Evolutionary conservation across 2,797 vertebrate species (phyloP).

Genomic region (Acipenser oxyrinchus): DNA sequence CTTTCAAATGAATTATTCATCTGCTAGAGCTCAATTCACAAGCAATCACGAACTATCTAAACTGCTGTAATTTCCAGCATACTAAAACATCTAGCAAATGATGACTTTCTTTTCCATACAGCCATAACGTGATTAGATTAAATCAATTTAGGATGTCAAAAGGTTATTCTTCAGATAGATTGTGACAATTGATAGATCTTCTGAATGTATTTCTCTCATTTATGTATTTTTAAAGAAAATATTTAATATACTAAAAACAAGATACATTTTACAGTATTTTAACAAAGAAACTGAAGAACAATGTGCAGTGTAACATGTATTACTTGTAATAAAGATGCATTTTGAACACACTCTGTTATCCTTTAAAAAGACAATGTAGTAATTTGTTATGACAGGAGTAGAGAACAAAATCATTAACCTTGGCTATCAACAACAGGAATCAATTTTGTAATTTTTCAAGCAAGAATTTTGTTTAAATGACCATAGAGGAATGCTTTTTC

Average conservation of each 20-base stretch:
- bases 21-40: slow-evolving; percentile 28
- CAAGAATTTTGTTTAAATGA: neutral
- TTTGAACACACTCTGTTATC: neutral
- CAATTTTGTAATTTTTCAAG: slow-evolving; percentile 1
- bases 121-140: neutral
- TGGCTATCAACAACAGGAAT: slow-evolving; percentile 1
- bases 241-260: too few species aligned
- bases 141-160: neutral
- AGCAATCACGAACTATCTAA: slow-evolving; percentile 11
- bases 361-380: neutral
- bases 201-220: neutral
- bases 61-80: neutral
- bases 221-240: neutral
- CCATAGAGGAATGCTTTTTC: neutral
- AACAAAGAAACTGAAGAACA: neutral
- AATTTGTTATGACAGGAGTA: slow-evolving; percentile 7
- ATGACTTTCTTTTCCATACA: neutral
- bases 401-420: slow-evolving; percentile 2
- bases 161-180: neutral
- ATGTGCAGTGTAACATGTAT: neutral
- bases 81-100: slow-evolving; percentile 2
- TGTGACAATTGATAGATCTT: neutral
- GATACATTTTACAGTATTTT: too few species aligned
- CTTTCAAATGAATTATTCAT: slow-evolving; percentile 43
- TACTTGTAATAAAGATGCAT: slow-evolving; percentile 1